A percentile compares a stretch with the other conserved stretches of the same genome.
phyloP scores from a whole-genome alignment of 2,113 vertebrate genomes.

The Passer domesticus region DNA sequence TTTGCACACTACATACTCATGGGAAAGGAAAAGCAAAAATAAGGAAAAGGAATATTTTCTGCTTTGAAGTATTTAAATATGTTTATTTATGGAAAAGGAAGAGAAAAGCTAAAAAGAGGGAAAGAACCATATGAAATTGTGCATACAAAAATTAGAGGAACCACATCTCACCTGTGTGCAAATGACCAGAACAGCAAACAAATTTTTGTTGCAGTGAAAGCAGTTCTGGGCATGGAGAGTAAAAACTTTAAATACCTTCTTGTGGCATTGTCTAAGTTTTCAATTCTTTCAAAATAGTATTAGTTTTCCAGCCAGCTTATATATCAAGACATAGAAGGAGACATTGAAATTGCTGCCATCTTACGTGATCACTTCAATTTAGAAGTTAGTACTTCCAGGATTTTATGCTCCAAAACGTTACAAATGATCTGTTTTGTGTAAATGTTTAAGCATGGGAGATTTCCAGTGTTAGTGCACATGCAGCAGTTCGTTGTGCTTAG shows the following conservation, averaged over 20 bases:
- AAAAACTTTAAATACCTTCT: background rate
- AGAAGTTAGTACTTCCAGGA: background rate
- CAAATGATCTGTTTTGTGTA: background rate
- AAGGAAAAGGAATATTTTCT: accelerated
- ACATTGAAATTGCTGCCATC: background rate
- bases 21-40: accelerated
- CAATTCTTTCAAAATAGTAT: background rate
- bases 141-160: background rate
- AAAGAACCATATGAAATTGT: background rate
- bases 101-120: background rate
- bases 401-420: background rate
- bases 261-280: background rate
- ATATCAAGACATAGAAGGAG: background rate
- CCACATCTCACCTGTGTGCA: background rate
- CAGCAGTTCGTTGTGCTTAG: background rate
- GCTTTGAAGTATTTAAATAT: background rate
- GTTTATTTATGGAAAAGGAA: background rate
- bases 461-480: background rate
- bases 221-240: background rate
- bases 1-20: background rate
- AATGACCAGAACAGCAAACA: background rate
- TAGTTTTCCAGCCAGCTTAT: background rate
- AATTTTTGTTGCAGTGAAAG: background rate
- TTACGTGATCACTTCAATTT: background rate
- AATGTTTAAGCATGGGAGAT: background rate